Evolutionary conservation across 2,797 vertebrate species (phyloP), one percentile per base, ranked within the genome.

Genomic region (Poecilia wingei): DNA sequence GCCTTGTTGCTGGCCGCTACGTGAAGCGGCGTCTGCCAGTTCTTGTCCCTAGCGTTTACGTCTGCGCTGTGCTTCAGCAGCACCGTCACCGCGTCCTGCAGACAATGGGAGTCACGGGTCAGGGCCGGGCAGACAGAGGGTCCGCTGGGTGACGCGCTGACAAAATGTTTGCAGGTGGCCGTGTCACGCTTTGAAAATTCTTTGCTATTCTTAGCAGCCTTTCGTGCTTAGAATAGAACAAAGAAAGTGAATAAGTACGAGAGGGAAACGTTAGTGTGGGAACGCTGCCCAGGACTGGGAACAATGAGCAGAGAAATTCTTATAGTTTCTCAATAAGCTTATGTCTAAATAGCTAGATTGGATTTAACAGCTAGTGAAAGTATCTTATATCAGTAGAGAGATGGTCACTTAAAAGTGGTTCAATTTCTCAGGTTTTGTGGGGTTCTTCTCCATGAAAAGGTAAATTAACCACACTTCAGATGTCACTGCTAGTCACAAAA

Each of bases 1-100:
- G 98, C 97, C 94, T 98, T 98, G 94, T 98, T 98, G 91, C 97
- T 97, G 51, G 97, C 98, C 39, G 98, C 98, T 79, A 98, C 97
- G 59, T 99, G 98, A 76, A 99, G 94, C 3, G 98, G 98, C 3
- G 98, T 99, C 95, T 99, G 98, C 98, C 98, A 98, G 90, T 98
- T 98, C 93, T 99, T 99, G 90, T 99, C 98, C 78, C 97, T 96
- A 61, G 98, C 98, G 53, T 99, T 99, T 36, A 99, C 98, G 84
- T 99, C 98, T 0, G 98, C 98, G 64, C 98, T 98, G 95, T 99
- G 98, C 86, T 98, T 99, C 89, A 99, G 90, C 92, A 99, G 91
- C 91, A 98, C 95, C 83, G 97, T 95, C 92, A 99, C 98, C 36
- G 98, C 98, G 88, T 98, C 97, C 98, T 96, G 78, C 51, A 77